phyloP scores from a whole-genome alignment of 2,797 vertebrate species.

The Tenualosa ilisha region DNA sequence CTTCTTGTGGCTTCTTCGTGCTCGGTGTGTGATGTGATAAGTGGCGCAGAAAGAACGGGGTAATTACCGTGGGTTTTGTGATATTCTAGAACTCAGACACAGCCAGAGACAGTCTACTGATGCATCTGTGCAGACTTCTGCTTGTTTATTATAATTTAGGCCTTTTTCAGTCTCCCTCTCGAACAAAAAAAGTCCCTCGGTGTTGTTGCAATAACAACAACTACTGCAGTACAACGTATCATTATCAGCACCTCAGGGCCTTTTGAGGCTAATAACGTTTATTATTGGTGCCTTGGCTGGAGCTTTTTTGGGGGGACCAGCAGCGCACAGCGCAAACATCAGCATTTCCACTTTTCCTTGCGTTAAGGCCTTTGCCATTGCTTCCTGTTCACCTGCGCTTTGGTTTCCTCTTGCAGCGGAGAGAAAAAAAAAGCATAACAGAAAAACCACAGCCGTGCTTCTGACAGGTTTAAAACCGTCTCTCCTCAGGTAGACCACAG shows the following conservation, averaged over 20 bases:
- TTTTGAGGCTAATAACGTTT: conserved; percentile 31
- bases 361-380: conserved; percentile 6
- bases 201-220: not conserved
- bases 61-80: conserved; percentile 16
- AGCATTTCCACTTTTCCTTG: not conserved
- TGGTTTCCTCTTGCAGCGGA: conserved; percentile 28
- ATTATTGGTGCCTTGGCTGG: conserved; percentile 1
- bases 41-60: not conserved
- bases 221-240: not conserved
- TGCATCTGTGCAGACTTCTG: not conserved
- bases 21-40: not conserved
- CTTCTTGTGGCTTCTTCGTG: not conserved
- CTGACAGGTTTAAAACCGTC: conserved; percentile 8
- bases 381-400: conserved; percentile 47
- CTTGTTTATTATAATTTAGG: not conserved
- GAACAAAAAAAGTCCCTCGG: not conserved
- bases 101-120: not conserved
- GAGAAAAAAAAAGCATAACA: not conserved
- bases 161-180: not conserved
- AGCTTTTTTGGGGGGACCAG: not conserved
- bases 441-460: not conserved
- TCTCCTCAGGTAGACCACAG: not conserved
- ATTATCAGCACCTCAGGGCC: conserved; percentile 1
- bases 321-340: not conserved
- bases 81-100: not conserved